Percentiles rank a stretch among this genome's conserved stretches.
These are phyloP conservation scores for Danio rerio DNA, from an alignment of 2,113 vertebrate species.

Conservation along the genomic window GRCz12tu NC_133177.1:23942001-23942500, in stretches of 20 bases:
- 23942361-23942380: not conserved
- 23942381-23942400: too few species aligned
- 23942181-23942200: not conserved
- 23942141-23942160: constrained; percentile 89
- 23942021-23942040: constrained; percentile 86
- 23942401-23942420: too few species aligned
- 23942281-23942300: not conserved
- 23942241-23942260: not conserved
- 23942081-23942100: constrained; percentile 93
- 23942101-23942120: constrained; percentile 94
- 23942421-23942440: too few species aligned
- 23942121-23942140: constrained; percentile 90
- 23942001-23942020: not conserved
- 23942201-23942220: not conserved
- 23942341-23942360: too few species aligned
- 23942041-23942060: constrained; percentile 96
- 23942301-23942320: too few species aligned
- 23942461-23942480: too few species aligned
- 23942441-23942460: too few species aligned
- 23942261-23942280: not conserved
- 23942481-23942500: too few species aligned
- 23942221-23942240: not conserved
- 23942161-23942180: constrained; percentile 56
- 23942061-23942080: constrained; percentile 92
- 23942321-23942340: too few species aligned